Conservation (phyloP, 2,888 invertebrate genomes). For the Eledone cirrhosa region DNA sequence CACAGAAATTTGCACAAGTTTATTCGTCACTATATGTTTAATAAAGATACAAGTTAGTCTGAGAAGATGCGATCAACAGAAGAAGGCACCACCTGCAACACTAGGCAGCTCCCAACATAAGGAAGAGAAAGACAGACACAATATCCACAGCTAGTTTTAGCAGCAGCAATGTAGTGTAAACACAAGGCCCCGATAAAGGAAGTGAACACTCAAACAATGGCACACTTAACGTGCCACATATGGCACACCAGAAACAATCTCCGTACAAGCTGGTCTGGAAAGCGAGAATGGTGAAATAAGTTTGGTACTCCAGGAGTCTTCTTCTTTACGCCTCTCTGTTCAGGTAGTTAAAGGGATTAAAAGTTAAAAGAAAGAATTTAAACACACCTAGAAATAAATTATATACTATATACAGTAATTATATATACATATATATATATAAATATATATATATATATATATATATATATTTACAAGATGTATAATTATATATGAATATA, state of each 20-base stretch:
- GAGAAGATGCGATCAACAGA: slow-evolving; percentile 13
- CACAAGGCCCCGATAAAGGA: slow-evolving; percentile 20
- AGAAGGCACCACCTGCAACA: no score
- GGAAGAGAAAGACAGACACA: slow-evolving; percentile 17
- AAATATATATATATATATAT: slow-evolving; percentile 15
- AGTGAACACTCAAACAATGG: slow-evolving; percentile 23
- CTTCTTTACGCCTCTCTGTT: slow-evolving; percentile 21
- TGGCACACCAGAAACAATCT: slow-evolving; percentile 9
- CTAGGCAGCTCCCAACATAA: slow-evolving; percentile 12
- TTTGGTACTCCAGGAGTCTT: slow-evolving; percentile 8
- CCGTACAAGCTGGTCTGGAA: slow-evolving; percentile 11
- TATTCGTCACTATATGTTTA: slow-evolving; percentile 28
- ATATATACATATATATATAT: slow-evolving; percentile 8
- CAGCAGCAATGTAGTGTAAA: slow-evolving; percentile 18
- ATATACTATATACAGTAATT: not conserved
- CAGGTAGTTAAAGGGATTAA: slow-evolving; percentile 16
- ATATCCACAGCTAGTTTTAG: slow-evolving; percentile 27
- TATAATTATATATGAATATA: not conserved
- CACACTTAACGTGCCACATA: not conserved
- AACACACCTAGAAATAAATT: slow-evolving; percentile 18
- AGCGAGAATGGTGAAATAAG: slow-evolving; percentile 5
- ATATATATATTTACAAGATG: not conserved
- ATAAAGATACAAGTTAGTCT: slow-evolving; percentile 27
- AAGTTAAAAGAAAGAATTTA: slow-evolving; percentile 22
- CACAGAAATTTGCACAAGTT: slow-evolving; percentile 29